Evolutionary conservation across 1,140 invertebrate species (phyloP).

Genomic region (Xylocopa sonorina): DNA sequence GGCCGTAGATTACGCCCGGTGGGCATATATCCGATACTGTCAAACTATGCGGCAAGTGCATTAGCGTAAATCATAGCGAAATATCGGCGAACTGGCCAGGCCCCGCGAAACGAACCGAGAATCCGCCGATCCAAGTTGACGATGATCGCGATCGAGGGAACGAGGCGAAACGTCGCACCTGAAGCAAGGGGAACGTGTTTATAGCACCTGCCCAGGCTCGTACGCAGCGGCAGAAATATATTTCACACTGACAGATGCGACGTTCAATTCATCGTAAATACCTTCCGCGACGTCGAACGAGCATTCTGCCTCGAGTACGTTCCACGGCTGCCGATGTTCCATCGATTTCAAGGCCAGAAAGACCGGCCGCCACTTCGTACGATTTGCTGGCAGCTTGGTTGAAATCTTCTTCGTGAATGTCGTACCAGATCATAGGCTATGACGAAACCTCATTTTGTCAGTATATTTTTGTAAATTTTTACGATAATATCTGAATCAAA

Average conservation of each 20-base stretch:
- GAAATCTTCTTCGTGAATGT: not conserved
- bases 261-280: slow-evolving; percentile 33
- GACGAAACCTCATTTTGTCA: too few relatives aligned
- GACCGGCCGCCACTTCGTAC: not conserved
- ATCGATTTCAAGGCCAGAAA: not conserved
- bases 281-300: not conserved
- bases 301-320: not conserved
- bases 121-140: slow-evolving; percentile 3
- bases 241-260: slow-evolving; percentile 38
- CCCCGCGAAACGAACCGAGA: not conserved
- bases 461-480: too few relatives aligned
- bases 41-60: slow-evolving; percentile 38
- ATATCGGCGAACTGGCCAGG: slow-evolving; percentile 15
- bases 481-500: too few relatives aligned
- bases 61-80: slow-evolving; percentile 47
- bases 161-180: slow-evolving; percentile 16
- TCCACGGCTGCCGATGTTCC: not conserved
- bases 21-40: slow-evolving; percentile 31
- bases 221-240: slow-evolving; percentile 28
- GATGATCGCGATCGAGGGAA: slow-evolving; percentile 8
- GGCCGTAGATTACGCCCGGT: slow-evolving; percentile 15
- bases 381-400: not conserved
- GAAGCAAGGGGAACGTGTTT: slow-evolving; percentile 22
- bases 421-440: too few relatives aligned
- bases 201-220: slow-evolving; percentile 30